These are phyloP conservation scores for Lanistes nyassanus DNA, from an alignment of 1,140 invertebrate species.

Conservation along the genomic window DNA sequence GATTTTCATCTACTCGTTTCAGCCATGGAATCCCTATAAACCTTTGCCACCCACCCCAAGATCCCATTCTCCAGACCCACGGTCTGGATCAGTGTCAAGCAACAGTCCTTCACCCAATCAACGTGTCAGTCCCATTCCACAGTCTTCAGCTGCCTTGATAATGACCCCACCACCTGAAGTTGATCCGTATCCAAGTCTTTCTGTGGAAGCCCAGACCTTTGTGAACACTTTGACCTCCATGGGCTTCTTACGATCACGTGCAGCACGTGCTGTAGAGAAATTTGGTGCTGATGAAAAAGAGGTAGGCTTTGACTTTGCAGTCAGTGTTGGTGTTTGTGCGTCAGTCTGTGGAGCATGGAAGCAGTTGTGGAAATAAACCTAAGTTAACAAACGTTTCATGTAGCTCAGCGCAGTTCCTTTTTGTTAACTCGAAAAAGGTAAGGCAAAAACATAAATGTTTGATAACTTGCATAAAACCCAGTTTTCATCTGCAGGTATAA, in stretches of 20 bases:
- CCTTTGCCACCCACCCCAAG: conserved; percentile 40
- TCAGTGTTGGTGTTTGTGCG: too few species aligned
- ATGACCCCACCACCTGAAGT: conserved; percentile 11
- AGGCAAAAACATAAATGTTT: too few species aligned
- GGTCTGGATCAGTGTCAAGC: conserved; percentile 1
- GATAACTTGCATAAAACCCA: too few species aligned
- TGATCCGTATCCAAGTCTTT: conserved; percentile 72
- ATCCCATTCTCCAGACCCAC: not conserved
- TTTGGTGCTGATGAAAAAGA: conserved; percentile 86
- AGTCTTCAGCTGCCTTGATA: not conserved
- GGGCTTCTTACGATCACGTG: conserved; percentile 84
- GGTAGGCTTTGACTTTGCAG: conserved; percentile 68
- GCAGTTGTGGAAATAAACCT: too few species aligned
- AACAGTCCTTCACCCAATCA: not conserved
- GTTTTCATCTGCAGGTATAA: too few species aligned
- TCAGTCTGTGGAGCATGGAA: too few species aligned
- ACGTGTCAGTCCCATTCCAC: conserved; percentile 2
- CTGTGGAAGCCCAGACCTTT: conserved; percentile 73
- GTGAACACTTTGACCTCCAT: conserved; percentile 80
- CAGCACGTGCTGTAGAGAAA: conserved; percentile 78
- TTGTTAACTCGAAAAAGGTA: too few species aligned
- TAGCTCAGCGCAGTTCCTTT: too few species aligned
- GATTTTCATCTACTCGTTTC: conserved; percentile 22
- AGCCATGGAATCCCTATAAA: conserved; percentile 46
- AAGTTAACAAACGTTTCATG: too few species aligned